Evolutionary conservation across 2,797 vertebrate genomes (phyloP).

Genomic region (Triplophysa bombifrons): DNA sequence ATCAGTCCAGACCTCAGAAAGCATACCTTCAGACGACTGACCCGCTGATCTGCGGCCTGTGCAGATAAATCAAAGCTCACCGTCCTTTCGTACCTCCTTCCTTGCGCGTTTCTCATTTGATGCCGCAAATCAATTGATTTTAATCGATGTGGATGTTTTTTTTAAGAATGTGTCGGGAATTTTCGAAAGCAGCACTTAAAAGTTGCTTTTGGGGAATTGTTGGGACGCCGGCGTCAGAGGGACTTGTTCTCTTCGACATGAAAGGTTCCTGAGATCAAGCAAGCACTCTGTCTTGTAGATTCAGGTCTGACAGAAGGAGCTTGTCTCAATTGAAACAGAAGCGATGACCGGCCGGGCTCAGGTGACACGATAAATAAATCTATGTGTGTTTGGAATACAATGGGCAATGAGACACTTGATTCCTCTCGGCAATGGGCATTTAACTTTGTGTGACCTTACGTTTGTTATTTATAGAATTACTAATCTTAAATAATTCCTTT

Average conservation of each 20-base stretch:
- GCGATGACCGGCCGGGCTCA: not conserved
- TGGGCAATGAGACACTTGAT: not conserved
- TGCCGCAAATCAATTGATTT: constrained; percentile 41
- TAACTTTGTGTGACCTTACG: not conserved
- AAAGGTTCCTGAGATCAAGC: constrained; percentile 48
- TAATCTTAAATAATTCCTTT: too few species aligned
- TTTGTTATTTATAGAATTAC: not conserved
- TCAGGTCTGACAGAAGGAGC: constrained; percentile 16
- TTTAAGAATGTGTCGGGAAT: constrained; percentile 5
- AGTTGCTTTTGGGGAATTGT: constrained; percentile 38
- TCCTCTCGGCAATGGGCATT: not conserved
- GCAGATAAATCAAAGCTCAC: not conserved
- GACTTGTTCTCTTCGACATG: constrained; percentile 22
- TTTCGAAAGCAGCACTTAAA: constrained; percentile 42
- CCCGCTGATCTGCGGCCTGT: not conserved
- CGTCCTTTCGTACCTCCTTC: not conserved
- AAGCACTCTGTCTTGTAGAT: constrained; percentile 20
- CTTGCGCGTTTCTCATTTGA: constrained; percentile 9
- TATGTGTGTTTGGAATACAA: not conserved
- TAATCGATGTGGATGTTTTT: constrained; percentile 36
- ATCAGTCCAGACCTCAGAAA: not conserved
- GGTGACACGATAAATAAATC: constrained; percentile 2
- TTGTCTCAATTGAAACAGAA: constrained; percentile 32
- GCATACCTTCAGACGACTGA: not conserved
- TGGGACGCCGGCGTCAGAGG: constrained; percentile 14